phyloP scores from a whole-genome alignment of 2,113 vertebrate species.

The Amphilophus citrinellus region DNA sequence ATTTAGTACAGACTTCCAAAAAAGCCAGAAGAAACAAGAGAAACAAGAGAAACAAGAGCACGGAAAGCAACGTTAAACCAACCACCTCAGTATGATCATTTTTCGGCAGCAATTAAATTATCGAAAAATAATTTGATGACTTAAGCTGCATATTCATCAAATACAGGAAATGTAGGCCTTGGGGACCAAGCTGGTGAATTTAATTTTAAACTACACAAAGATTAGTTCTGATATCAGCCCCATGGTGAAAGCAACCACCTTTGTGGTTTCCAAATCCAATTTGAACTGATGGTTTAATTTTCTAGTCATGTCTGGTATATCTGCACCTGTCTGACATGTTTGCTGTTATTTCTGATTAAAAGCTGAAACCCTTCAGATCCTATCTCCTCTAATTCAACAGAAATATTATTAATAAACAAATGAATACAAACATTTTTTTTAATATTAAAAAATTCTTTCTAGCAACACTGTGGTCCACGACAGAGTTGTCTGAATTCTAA shows the following conservation, averaged over 20 bases:
- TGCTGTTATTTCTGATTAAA: background rate
- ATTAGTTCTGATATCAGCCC: slow-evolving; percentile 15
- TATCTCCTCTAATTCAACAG: background rate
- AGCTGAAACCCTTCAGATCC: background rate
- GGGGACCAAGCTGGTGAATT: background rate
- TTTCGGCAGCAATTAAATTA: background rate
- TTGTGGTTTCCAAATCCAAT: slow-evolving; percentile 18
- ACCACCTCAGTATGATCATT: background rate
- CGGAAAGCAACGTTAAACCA: background rate
- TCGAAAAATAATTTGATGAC: slow-evolving; percentile 5
- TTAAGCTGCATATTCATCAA: background rate
- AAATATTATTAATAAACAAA: background rate
- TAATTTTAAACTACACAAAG: background rate
- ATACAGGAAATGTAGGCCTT: slow-evolving; percentile 3
- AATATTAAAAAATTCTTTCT: background rate
- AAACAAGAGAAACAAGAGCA: background rate
- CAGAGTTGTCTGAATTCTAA: background rate
- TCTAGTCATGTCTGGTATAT: slow-evolving; percentile 20
- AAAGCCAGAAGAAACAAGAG: background rate
- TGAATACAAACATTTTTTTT: background rate
- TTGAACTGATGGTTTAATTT: slow-evolving; percentile 25
- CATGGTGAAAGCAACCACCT: slow-evolving; percentile 5
- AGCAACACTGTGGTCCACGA: background rate
- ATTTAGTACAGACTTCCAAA: background rate
- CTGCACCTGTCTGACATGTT: background rate